Evolutionary conservation across 2,113 vertebrate species (phyloP).

Genomic region (Vanacampus margaritifer): DNA sequence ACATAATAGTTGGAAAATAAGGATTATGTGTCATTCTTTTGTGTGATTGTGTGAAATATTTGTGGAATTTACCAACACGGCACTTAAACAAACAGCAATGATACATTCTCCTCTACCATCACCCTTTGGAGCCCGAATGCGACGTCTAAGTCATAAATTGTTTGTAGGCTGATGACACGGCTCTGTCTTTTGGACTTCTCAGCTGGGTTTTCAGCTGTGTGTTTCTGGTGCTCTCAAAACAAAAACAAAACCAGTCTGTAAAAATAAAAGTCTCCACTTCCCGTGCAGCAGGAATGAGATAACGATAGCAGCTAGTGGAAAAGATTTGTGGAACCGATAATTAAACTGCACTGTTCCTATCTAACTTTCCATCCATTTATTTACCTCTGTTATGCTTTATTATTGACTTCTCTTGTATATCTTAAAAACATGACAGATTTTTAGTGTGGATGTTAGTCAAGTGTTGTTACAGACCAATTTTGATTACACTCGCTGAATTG

Average conservation of each 20-base stretch:
- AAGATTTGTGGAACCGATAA: neutral
- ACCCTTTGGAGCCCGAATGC: neutral
- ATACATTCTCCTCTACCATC: neutral
- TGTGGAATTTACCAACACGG: neutral
- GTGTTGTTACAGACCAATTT: neutral
- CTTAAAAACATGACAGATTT: neutral
- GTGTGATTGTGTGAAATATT: neutral
- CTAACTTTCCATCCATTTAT: neutral
- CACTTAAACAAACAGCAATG: neutral
- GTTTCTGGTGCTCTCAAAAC: neutral
- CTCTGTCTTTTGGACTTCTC: neutral
- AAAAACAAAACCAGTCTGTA: slow-evolving; percentile 5
- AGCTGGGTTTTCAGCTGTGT: neutral
- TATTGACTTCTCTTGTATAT: neutral
- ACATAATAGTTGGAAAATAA: neutral
- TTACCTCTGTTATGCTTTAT: neutral
- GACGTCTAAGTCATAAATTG: neutral
- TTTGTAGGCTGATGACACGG: too few relatives aligned
- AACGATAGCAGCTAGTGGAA: slow-evolving; percentile 18
- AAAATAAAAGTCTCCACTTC: slow-evolving; percentile 24
- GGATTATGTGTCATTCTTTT: neutral
- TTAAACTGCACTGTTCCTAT: neutral
- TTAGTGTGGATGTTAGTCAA: neutral
- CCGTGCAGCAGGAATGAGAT: slow-evolving; percentile 30
- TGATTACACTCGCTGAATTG: neutral